Base-by-base conservation (phyloP, 2,888 invertebrate genomes). In the Miltochrista miniata region DNA sequence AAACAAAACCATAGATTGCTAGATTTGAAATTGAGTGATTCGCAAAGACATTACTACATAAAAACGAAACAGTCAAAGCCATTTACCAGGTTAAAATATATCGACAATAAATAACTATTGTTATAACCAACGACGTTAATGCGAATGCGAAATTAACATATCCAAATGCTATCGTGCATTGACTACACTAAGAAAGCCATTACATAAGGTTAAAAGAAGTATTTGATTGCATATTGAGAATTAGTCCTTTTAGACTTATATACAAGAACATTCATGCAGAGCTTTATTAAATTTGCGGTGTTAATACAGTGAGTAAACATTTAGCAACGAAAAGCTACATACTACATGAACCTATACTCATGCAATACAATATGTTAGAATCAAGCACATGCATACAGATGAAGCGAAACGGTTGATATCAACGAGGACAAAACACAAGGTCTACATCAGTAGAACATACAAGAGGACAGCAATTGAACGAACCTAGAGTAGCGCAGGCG, bases 401-500 rank as follows among this genome's bases (percentile, higher is more conserved):
- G 43, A 67, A 61, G 54, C 56, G 47, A 44, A n/a, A 24, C 18
- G 18, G 18, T 24, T 24, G 5, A 51, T 52, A 38, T 18, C 43
- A 30, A 48, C 35, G 34, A 10, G 12, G 38, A 42, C 14, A 41
- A 30, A 38, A 42, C 7, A 39, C 40, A 36, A 33, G 48, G 13
- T 39, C 13, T 41, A 56, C 39, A 50, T 44, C 38, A 40, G 14
- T 45, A 43, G 50, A 52, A 51, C 55, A 40, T 59, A 54, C 54
- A 64, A 43, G 59, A 54, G 49, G 47, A 51, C 44, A 47, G 38
- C 31, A 29, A 30, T 41, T 45, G 46, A 62, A 86, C 87, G 77
- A 83, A 90, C 90, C 89, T 88, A 83, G 89, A 85, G 65, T 87
- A 90, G 47, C 88, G 79, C 31, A 83, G 74, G 42, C 89, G 81